These are phyloP conservation scores for Holacanthella duospinosa DNA, from an alignment of 2,888 invertebrate species.

Conservation along the genomic window DNA sequence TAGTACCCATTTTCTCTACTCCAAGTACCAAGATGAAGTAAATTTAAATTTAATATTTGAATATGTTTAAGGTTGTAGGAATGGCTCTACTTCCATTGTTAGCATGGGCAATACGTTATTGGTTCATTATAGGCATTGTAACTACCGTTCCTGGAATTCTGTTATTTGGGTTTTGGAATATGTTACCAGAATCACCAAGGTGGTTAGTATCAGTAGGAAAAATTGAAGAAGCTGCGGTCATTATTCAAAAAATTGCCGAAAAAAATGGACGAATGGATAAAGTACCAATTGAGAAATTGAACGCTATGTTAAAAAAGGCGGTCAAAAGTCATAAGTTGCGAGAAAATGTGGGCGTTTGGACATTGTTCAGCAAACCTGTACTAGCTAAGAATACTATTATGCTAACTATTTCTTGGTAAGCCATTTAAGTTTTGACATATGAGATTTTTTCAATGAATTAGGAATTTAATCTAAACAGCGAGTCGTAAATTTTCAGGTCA, in stretches of 20 bases:
- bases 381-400: slow-evolving; percentile 27
- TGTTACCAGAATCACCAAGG: slow-evolving; percentile 37
- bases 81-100: slow-evolving; percentile 38
- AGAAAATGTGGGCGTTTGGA: slow-evolving; percentile 17
- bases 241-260: slow-evolving; percentile 29
- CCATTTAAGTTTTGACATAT: background rate
- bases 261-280: slow-evolving; percentile 23
- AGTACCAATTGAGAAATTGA: slow-evolving; percentile 8
- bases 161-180: slow-evolving; percentile 28
- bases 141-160: slow-evolving; percentile 37
- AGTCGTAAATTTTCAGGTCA: slow-evolving; percentile 29
- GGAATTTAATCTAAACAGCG: background rate
- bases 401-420: slow-evolving; percentile 18
- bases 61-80: slow-evolving; percentile 21
- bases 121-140: slow-evolving; percentile 38
- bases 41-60: background rate
- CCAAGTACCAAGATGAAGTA: no score
- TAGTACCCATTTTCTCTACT: no score
- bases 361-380: slow-evolving; percentile 18
- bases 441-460: background rate
- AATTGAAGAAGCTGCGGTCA: slow-evolving; percentile 20
- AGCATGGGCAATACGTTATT: slow-evolving; percentile 38
- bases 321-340: slow-evolving; percentile 1
- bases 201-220: slow-evolving; percentile 37
- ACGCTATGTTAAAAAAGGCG: slow-evolving; percentile 12